Evolutionary conservation across 2,113 vertebrate genomes (phyloP).

Genomic region (Hippoglossus stenolepis): DNA sequence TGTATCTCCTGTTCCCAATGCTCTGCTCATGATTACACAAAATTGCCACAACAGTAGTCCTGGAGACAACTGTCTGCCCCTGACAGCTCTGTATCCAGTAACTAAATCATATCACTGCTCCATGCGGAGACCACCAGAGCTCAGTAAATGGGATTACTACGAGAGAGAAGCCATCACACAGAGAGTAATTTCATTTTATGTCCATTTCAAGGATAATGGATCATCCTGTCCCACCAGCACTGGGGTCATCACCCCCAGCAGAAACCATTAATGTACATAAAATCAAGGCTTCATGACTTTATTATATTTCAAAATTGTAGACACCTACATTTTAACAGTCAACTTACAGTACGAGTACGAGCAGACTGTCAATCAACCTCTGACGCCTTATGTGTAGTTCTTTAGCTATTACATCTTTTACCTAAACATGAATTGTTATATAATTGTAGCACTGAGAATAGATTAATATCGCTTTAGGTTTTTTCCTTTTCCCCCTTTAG

Average conservation of each 20-base stretch:
- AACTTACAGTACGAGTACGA: background rate
- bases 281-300: conserved; percentile 3
- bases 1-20: conserved; percentile 4
- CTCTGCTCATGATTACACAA: conserved; percentile 16
- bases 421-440: background rate
- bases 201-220: conserved; percentile 55
- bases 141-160: conserved; percentile 66
- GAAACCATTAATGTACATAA: conserved; percentile 15
- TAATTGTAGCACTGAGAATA: background rate
- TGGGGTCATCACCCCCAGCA: background rate
- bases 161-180: conserved; percentile 45
- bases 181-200: conserved; percentile 64
- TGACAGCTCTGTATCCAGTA: conserved; percentile 6
- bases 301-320: background rate
- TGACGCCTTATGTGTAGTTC: background rate
- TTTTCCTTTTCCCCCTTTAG: background rate
- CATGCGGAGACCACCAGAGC: conserved; percentile 41
- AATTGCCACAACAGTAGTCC: background rate
- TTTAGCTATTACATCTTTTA: background rate
- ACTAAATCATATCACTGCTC: conserved; percentile 41
- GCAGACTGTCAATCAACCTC: background rate
- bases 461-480: background rate
- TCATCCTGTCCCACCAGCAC: conserved; percentile 33
- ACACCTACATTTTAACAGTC: background rate
- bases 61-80: conserved; percentile 17